Conservation (phyloP, 2,888 invertebrate species). For the Callyntrura guangdongensis region DNA sequence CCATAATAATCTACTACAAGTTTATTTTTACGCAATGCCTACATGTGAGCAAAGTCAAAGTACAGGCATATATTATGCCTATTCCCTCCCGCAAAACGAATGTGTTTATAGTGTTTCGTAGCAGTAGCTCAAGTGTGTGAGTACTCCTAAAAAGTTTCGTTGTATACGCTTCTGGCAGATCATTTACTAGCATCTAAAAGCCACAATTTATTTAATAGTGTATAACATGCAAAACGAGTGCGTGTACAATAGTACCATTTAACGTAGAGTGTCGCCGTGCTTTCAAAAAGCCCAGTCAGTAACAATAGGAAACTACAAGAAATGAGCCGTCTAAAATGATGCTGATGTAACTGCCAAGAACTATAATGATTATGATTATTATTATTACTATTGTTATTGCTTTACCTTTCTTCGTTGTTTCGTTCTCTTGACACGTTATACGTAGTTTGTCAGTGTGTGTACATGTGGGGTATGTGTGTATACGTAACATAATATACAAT, state of each 20-base stretch:
- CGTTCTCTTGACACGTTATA: neutral
- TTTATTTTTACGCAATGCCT: neutral
- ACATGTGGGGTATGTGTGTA: neutral
- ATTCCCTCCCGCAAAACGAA: slow-evolving; percentile 1
- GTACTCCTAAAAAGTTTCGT: slow-evolving; percentile 2
- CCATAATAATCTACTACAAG: neutral
- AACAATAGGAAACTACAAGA: slow-evolving; percentile 28
- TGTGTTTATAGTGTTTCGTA: no score
- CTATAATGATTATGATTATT: slow-evolving; percentile 73
- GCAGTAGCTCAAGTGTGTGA: neutral
- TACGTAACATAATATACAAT: no score
- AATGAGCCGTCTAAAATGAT: slow-evolving; percentile 63
- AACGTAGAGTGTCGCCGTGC: neutral
- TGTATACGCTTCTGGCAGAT: neutral
- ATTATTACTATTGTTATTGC: slow-evolving; percentile 73
- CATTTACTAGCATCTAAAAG: neutral
- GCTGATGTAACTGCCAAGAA: slow-evolving; percentile 52
- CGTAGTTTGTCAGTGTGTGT: neutral
- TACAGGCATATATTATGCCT: neutral
- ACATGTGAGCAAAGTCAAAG: neutral
- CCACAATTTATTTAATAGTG: slow-evolving; percentile 15
- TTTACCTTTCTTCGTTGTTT: slow-evolving; percentile 62
- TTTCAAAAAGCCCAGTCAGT: neutral
- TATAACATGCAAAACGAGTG: neutral
- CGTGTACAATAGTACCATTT: neutral